Evolutionary conservation across 1,140 invertebrate species (phyloP), one percentile per base, ranked within the genome.

Genomic region (Brachionus rotundiformis): DNA sequence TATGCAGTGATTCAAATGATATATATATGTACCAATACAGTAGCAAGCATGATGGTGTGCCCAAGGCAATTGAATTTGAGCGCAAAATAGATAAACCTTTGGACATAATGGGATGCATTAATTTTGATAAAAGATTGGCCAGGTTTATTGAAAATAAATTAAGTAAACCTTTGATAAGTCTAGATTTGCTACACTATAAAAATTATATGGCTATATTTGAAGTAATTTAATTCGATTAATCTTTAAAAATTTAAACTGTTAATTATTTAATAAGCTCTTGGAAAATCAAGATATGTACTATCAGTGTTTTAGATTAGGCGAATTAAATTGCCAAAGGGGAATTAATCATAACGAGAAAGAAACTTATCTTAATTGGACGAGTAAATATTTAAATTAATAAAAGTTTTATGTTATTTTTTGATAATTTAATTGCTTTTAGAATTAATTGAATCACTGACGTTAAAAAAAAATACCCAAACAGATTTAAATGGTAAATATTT

Each of bases 321-420:
- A 68, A 36, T 68, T 31, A 36, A 16, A 68, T 36, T 31, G n/a
- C 16, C 16, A 68, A 33, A 33, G 7, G 7, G n/a, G 13, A 36
- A 0, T 36, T 1, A 23, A 16, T 36, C n/a, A 68, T 16, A n/a
- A 19, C 23, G 63, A 68, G 29, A 33, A 19, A 68, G 63, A 36
- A 68, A 33, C 36, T 68, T 68, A 68, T 36, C 29, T 16, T 19
- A 68, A 68, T 36, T 68, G 63, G 63, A 68, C 63, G n/a, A 36
- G 63, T 68, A 68, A 63, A 63, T 29, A 33, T 29, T 33, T 63
- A 5, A 63, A 31, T 16, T 63, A 16, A 29, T 63, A 13, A 13
- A 41, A 41, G 11, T 13, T 41, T 5, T 11, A 41, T n/a, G n/a
- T n/a, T n/a, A 36, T 36, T 36, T 36, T 49, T 49, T 49, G 13